Evolutionary conservation across 2,113 vertebrate genomes (phyloP).

Genomic region (Tauraco erythrolophus): DNA sequence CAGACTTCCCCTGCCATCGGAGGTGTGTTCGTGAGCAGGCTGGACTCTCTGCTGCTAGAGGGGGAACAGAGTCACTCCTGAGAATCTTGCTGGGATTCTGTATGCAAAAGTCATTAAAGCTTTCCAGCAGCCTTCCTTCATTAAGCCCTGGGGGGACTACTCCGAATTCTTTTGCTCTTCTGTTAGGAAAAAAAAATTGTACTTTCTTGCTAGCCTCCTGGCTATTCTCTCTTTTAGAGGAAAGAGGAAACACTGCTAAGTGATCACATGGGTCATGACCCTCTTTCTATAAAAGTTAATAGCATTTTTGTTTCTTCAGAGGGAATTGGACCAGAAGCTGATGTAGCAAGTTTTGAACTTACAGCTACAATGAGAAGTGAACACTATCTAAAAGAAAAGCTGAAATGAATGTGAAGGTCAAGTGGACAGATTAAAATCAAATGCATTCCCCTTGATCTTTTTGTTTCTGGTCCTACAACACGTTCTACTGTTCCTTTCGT

Average conservation of each 20-base stretch:
- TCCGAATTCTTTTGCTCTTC: background rate
- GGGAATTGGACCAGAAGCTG: background rate
- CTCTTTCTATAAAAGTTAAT: slow-evolving; percentile 15
- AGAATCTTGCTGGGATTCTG: background rate
- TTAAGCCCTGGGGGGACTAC: background rate
- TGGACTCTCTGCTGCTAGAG: background rate
- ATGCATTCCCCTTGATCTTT: background rate
- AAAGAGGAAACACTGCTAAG: background rate
- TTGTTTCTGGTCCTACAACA: background rate
- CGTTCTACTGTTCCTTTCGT: background rate
- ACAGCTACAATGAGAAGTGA: background rate
- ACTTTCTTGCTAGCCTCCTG: background rate
- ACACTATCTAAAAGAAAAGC: background rate
- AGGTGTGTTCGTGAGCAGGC: background rate
- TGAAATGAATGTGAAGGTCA: background rate
- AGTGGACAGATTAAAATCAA: background rate
- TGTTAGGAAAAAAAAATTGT: background rate
- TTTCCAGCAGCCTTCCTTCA: background rate
- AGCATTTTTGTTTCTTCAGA: slow-evolving; percentile 9
- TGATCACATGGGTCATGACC: background rate
- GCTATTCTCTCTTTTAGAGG: background rate
- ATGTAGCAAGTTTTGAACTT: slow-evolving; percentile 2
- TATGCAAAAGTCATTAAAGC: background rate
- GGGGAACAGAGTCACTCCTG: background rate
- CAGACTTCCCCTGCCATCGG: background rate